Percentiles rank a stretch among this genome's conserved stretches.
Evolutionary conservation across 2,113 vertebrate genomes (phyloP).

Genomic region (Otocyon megalotis): DNA sequence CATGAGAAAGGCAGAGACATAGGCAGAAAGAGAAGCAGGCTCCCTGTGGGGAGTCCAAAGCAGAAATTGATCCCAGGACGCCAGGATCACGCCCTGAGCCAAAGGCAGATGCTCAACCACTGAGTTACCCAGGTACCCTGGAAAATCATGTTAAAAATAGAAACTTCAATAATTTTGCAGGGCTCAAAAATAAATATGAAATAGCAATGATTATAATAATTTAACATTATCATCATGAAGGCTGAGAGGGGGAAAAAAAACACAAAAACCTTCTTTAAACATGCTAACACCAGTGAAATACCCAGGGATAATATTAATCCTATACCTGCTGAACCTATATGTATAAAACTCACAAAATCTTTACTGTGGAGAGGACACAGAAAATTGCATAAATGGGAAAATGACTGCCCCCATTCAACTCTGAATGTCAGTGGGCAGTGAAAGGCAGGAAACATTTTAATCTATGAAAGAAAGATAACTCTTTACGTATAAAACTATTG

Average conservation of each 20-base stretch:
- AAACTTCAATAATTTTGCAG: not conserved
- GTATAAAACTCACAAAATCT: not conserved
- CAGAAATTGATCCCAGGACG: too few species aligned
- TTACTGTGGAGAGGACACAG: not conserved
- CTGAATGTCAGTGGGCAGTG: not conserved
- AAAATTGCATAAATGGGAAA: not conserved
- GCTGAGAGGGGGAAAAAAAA: too few species aligned
- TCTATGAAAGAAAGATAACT: not conserved
- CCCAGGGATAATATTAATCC: not conserved
- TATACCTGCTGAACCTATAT: not conserved
- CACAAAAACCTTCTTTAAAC: not conserved
- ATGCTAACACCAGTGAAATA: not conserved
- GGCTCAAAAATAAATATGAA: not conserved
- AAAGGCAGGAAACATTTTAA: not conserved
- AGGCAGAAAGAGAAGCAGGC: too few species aligned
- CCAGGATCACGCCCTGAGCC: too few species aligned
- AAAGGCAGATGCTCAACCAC: too few species aligned
- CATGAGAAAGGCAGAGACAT: too few species aligned
- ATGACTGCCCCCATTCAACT: not conserved
- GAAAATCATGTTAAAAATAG: not conserved
- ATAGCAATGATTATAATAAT: not conserved
- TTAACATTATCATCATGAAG: not conserved
- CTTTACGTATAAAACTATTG: not conserved
- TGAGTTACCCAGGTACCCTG: not conserved
- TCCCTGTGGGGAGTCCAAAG: too few species aligned